Conservation (phyloP, 2,888 invertebrate genomes). For the Stictocephala bisonia region DNA sequence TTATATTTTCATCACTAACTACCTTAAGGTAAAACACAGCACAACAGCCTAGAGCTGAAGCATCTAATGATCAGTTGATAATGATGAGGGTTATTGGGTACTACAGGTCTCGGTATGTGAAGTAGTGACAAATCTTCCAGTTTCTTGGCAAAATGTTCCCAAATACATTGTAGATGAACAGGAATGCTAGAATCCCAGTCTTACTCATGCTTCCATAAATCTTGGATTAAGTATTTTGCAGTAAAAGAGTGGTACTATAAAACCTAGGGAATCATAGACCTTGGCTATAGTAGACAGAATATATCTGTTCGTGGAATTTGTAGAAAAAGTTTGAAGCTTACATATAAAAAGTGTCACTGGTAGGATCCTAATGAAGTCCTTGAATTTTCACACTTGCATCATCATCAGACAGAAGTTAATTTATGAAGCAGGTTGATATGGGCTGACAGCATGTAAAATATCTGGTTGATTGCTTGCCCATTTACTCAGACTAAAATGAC, state of each 20-base stretch:
- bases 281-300: constrained; percentile 24
- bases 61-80: constrained; percentile 45
- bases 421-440: neutral
- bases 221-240: constrained; percentile 36
- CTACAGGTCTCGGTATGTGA: constrained; percentile 34
- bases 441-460: constrained; percentile 1
- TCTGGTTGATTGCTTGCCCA: constrained; percentile 52
- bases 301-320: neutral
- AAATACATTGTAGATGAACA: neutral
- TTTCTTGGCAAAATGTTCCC: constrained; percentile 32
- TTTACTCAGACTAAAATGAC: constrained; percentile 54
- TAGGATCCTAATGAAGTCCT: constrained; percentile 38
- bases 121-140: constrained; percentile 16
- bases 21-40: constrained; percentile 31
- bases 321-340: constrained; percentile 8
- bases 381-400: constrained; percentile 34
- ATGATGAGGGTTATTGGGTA: neutral
- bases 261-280: constrained; percentile 12
- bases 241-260: neutral
- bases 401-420: constrained; percentile 18
- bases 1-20: constrained; percentile 10
- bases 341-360: neutral
- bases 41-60: constrained; percentile 40
- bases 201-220: constrained; percentile 14
- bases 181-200: constrained; percentile 31